These are phyloP conservation scores for Nannoperca australis DNA, from an alignment of 2,797 vertebrate genomes.

Conservation along the genomic window DNA sequence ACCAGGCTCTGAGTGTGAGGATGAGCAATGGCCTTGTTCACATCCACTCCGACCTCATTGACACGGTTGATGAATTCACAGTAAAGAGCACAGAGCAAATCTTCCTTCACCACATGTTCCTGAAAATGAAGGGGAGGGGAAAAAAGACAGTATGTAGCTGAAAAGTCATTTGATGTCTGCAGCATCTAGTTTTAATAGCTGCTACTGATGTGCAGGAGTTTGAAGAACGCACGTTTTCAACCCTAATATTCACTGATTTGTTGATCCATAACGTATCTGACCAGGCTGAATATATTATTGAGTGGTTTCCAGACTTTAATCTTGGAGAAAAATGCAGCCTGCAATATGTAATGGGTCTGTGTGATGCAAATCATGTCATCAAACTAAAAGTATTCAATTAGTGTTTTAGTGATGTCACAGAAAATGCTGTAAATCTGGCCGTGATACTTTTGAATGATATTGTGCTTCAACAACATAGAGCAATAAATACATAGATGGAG, in stretches of 20 bases:
- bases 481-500: background rate
- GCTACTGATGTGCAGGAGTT: background rate
- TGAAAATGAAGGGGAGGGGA: constrained; percentile 54
- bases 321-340: background rate
- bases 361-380: background rate
- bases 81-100: constrained; percentile 93
- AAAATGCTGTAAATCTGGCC: background rate
- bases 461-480: background rate
- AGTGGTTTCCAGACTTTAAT: background rate
- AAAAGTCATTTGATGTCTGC: background rate
- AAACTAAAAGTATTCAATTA: background rate
- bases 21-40: constrained; percentile 96
- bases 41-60: constrained; percentile 98
- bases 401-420: background rate
- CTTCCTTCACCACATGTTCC: constrained; percentile 98
- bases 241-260: background rate
- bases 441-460: background rate
- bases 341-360: background rate
- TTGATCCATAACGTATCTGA: background rate
- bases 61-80: constrained; percentile 99
- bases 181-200: background rate
- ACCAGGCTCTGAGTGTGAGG: constrained; percentile 97
- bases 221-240: background rate
- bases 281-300: background rate
- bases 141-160: background rate